A percentile compares a stretch with the other conserved stretches of the same genome.
Conservation (phyloP, 2,113 vertebrate genomes). For the Sialia sialis region DNA sequence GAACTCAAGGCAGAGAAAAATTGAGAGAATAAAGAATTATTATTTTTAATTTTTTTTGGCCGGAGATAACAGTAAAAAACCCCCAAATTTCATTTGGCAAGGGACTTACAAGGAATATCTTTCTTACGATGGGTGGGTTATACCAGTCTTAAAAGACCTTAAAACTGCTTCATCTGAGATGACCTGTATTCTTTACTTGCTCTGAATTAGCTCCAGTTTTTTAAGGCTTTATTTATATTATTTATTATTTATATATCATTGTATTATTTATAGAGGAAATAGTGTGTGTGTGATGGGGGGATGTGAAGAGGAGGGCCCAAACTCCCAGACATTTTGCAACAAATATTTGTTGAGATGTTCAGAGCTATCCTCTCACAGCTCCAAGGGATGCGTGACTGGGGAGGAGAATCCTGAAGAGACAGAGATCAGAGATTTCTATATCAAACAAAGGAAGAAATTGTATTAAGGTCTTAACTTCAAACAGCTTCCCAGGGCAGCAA, state of each 20-base stretch:
- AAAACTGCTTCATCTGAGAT: neutral
- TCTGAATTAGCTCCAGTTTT: neutral
- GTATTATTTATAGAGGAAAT: neutral
- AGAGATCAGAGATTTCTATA: neutral
- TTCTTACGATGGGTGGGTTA: neutral
- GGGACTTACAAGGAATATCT: neutral
- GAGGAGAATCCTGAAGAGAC: neutral
- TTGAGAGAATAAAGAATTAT: neutral
- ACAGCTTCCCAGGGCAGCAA: neutral
- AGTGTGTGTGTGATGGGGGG: too few relatives aligned
- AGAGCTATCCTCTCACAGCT: neutral
- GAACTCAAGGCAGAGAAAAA: neutral
- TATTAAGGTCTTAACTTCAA: neutral
- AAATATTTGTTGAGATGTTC: neutral
- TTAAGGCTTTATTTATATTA: neutral
- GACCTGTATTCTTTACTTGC: neutral
- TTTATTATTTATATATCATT: too few relatives aligned
- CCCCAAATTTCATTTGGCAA: neutral
- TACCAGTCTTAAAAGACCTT: neutral
- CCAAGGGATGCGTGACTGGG: fast-evolving
- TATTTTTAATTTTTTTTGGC: neutral
- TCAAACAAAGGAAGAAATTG: neutral
- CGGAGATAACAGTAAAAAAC: neutral
- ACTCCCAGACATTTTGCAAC: neutral
- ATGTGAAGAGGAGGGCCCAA: neutral